Conservation (phyloP, 2,888 invertebrate genomes). For the Cantharis flavilabris region DNA sequence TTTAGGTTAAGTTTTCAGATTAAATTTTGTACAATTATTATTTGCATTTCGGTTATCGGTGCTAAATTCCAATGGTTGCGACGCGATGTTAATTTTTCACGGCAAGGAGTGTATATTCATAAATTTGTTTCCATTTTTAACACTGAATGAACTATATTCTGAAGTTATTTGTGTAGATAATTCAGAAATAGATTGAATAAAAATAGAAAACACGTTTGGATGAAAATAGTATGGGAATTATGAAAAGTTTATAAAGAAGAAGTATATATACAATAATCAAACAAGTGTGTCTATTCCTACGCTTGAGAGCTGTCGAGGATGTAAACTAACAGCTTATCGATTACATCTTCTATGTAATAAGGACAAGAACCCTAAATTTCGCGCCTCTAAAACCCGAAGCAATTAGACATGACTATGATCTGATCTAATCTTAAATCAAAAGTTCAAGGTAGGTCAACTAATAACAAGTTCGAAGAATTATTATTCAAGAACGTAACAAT, state of each 20-base stretch:
- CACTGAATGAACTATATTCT: background rate
- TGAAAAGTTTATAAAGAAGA: background rate
- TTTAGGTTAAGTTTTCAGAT: too few relatives aligned
- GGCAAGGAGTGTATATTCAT: background rate
- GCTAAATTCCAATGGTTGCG: too few relatives aligned
- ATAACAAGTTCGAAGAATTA: slow-evolving; percentile 14
- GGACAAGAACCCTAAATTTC: background rate
- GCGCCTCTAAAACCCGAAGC: background rate
- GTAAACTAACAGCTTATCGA: background rate
- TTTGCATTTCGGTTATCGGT: too few relatives aligned
- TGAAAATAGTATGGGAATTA: background rate
- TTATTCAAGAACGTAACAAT: slow-evolving; percentile 12
- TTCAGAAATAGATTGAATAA: background rate
- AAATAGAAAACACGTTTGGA: background rate
- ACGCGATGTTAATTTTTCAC: too few relatives aligned
- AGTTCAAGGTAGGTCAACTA: slow-evolving; percentile 5
- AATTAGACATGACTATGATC: background rate
- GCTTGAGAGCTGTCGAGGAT: background rate
- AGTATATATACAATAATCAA: background rate
- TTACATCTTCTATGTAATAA: background rate
- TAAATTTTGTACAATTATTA: too few relatives aligned
- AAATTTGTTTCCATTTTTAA: background rate
- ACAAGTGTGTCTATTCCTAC: background rate
- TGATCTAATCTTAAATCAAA: background rate
- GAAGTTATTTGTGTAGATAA: background rate